phyloP scores from a whole-genome alignment of 2,113 vertebrate genomes.

The Tretioscincus oriximinensis region DNA sequence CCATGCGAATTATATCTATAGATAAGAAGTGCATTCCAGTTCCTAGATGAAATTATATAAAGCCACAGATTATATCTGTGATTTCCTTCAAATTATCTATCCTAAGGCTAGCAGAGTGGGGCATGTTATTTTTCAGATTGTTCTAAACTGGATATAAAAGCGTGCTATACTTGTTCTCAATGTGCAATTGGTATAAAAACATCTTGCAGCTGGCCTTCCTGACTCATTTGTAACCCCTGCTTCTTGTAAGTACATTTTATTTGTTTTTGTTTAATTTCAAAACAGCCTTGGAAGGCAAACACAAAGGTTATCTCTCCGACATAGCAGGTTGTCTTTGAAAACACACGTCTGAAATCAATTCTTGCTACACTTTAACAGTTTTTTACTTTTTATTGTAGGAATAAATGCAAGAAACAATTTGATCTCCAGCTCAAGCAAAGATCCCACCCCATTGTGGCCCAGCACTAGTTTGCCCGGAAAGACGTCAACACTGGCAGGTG shows the following conservation, averaged over 20 bases:
- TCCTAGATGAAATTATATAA: neutral
- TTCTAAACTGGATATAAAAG: neutral
- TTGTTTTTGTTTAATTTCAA: neutral
- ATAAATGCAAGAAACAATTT: slow-evolving; percentile 83
- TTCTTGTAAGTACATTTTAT: neutral
- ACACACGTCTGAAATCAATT: neutral
- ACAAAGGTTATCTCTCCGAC: neutral
- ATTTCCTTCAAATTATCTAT: neutral
- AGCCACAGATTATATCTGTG: neutral
- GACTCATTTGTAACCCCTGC: neutral
- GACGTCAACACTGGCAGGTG: slow-evolving; percentile 68
- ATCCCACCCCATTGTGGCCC: slow-evolving; percentile 78
- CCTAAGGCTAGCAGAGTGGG: neutral
- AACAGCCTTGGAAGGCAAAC: neutral
- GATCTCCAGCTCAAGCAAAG: slow-evolving; percentile 79
- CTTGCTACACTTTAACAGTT: neutral
- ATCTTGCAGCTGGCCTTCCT: neutral
- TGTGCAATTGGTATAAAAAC: neutral
- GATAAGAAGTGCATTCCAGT: neutral
- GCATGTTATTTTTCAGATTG: neutral
- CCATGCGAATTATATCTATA: too few species aligned
- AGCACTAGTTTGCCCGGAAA: slow-evolving; percentile 78
- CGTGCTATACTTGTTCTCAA: neutral
- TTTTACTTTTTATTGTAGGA: slow-evolving; percentile 69
- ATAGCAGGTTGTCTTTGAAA: neutral